Conservation (phyloP, 2,113 vertebrate genomes). For the Trichechus manatus region DNA sequence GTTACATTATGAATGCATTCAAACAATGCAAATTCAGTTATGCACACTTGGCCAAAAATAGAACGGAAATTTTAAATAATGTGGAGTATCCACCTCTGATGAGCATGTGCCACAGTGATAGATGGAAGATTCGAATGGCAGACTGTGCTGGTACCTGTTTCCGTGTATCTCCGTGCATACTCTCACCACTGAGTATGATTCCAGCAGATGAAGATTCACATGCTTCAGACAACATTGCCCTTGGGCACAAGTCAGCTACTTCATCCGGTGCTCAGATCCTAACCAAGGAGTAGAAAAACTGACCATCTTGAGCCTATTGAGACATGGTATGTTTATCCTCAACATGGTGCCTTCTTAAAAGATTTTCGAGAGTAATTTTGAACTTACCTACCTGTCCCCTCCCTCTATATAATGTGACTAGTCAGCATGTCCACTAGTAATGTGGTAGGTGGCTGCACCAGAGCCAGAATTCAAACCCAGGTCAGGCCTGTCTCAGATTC, state of each 20-base stretch:
- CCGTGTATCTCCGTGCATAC: neutral
- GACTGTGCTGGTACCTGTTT: neutral
- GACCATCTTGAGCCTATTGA: neutral
- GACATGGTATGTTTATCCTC: neutral
- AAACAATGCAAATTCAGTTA: neutral
- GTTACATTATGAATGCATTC: neutral
- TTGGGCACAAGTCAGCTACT: neutral
- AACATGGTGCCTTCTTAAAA: neutral
- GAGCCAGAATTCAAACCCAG: neutral
- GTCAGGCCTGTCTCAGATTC: neutral
- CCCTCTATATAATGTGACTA: neutral
- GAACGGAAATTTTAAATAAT: neutral
- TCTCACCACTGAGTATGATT: neutral
- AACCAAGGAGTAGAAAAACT: neutral
- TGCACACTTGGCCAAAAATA: neutral
- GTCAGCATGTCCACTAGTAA: neutral
- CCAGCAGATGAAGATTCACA: neutral
- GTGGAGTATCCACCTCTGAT: neutral
- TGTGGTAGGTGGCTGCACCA: neutral
- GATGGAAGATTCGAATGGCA: neutral
- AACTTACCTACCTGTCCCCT: neutral
- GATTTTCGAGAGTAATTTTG: conserved; percentile 21
- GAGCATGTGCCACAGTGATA: neutral
- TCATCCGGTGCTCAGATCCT: neutral
- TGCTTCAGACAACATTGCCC: neutral